Evolutionary conservation across 2,797 vertebrate species (phyloP).

Genomic region (Centropyge bicolor): DNA sequence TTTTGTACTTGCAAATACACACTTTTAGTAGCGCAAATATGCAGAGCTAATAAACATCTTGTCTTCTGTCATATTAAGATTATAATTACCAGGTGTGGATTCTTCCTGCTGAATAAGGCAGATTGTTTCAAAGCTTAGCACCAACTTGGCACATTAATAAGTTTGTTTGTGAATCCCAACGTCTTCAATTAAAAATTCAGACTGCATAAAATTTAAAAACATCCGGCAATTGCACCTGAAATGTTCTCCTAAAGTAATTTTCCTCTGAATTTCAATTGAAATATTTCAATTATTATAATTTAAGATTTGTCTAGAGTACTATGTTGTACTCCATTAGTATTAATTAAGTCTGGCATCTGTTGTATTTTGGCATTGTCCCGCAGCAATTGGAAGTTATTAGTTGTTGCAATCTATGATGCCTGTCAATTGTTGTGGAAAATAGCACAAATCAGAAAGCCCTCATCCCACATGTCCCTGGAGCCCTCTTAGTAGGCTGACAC

Average conservation of each 20-base stretch:
- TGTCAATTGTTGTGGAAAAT: conserved; percentile 90
- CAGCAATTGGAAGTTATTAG: conserved; percentile 68
- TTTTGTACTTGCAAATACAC: conserved; percentile 77
- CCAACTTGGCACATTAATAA: conserved; percentile 18
- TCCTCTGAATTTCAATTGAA: neutral
- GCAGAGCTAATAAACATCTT: conserved; percentile 77
- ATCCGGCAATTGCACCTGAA: conserved; percentile 3
- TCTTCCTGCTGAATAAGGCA: conserved; percentile 28
- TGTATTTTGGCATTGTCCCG: conserved; percentile 40
- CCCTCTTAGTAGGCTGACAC: conserved; percentile 91
- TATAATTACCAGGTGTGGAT: conserved; percentile 54
- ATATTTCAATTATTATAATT: neutral
- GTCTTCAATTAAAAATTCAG: conserved; percentile 27
- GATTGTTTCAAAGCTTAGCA: conserved; percentile 29
- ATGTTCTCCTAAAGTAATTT: neutral
- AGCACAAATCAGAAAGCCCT: conserved; percentile 84
- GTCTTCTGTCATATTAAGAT: conserved; percentile 76
- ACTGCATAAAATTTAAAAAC: neutral
- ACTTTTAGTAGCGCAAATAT: conserved; percentile 73
- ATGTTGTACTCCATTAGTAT: neutral
- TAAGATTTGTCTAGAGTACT: neutral
- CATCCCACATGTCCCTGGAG: conserved; percentile 78
- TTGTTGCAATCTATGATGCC: conserved; percentile 83
- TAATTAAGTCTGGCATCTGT: conserved; percentile 33
- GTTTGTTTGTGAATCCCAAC: conserved; percentile 21